Evolutionary conservation across 2,888 invertebrate species (phyloP).

Genomic region (Trachelus tabidus): DNA sequence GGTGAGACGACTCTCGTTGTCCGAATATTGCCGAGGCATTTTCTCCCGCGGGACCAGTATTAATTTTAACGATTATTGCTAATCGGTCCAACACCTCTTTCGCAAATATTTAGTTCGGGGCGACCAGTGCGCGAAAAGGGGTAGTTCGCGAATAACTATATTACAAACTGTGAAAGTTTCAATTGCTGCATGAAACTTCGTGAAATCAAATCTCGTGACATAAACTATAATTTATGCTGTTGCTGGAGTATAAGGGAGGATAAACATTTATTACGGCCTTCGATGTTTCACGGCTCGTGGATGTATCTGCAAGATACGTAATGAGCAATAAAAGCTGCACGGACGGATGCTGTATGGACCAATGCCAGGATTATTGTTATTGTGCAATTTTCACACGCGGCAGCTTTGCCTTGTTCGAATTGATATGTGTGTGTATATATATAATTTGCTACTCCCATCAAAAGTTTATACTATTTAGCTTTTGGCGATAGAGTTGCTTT

Average conservation of each 20-base stretch:
- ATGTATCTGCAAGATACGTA: constrained; percentile 25
- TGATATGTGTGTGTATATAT: background rate
- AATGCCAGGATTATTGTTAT: constrained; percentile 8
- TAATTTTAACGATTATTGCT: background rate
- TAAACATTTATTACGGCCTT: constrained; percentile 29
- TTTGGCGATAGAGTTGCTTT: background rate
- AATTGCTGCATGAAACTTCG: background rate
- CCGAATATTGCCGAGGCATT: background rate
- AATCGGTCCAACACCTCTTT: background rate
- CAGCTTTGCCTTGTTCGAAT: background rate
- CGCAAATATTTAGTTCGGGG: background rate
- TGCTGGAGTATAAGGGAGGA: constrained; percentile 27
- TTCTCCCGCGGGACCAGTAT: background rate
- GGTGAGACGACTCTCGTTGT: background rate
- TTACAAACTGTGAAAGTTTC: background rate
- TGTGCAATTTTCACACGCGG: constrained; percentile 22
- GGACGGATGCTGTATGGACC: constrained; percentile 4
- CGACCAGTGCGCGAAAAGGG: background rate
- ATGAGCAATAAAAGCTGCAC: constrained; percentile 30
- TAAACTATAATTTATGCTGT: constrained; percentile 40
- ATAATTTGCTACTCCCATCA: background rate
- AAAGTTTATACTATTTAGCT: background rate
- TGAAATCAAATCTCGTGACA: constrained; percentile 18
- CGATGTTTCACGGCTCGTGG: constrained; percentile 21
- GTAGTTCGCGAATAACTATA: background rate